A percentile compares a stretch with the other conserved stretches of the same genome.
These are phyloP conservation scores for Mythimna vitellina DNA, from an alignment of 2,888 invertebrate genomes.

Conservation along the genomic window DNA sequence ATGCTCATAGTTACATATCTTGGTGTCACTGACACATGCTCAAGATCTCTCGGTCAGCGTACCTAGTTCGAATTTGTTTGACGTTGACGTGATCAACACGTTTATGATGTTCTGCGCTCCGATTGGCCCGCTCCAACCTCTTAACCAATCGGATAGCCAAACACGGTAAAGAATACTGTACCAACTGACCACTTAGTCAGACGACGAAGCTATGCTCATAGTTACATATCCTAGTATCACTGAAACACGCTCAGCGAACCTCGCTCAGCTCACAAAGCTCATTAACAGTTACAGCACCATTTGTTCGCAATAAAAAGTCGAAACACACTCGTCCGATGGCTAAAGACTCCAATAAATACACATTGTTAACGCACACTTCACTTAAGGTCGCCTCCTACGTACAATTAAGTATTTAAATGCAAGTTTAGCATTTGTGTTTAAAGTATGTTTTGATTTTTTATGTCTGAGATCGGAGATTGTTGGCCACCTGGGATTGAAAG, in stretches of 20 bases:
- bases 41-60: constrained; percentile 40
- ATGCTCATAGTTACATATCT: too few species aligned
- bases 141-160: too few species aligned
- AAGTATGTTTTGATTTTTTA: constrained; percentile 45
- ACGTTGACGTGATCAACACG: too few species aligned
- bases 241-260: neutral
- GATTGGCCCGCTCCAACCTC: too few species aligned
- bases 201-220: too few species aligned
- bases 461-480: constrained; percentile 23
- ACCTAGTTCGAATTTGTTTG: too few species aligned
- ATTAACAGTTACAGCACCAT: constrained; percentile 74
- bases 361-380: constrained; percentile 69
- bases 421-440: constrained; percentile 47
- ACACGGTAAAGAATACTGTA: too few species aligned
- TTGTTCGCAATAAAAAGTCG: constrained; percentile 70
- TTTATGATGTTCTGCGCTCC: too few species aligned
- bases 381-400: constrained; percentile 73
- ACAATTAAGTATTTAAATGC: constrained; percentile 79
- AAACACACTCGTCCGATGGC: constrained; percentile 63
- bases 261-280: constrained; percentile 57
- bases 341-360: constrained; percentile 73
- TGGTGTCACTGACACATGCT: neutral
- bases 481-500: constrained; percentile 8
- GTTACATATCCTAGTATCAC: too few species aligned
- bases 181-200: too few species aligned